Percentiles rank a stretch among this genome's conserved stretches.
phyloP scores from a whole-genome alignment of 2,113 vertebrate species.

The Sula dactylatra region DNA sequence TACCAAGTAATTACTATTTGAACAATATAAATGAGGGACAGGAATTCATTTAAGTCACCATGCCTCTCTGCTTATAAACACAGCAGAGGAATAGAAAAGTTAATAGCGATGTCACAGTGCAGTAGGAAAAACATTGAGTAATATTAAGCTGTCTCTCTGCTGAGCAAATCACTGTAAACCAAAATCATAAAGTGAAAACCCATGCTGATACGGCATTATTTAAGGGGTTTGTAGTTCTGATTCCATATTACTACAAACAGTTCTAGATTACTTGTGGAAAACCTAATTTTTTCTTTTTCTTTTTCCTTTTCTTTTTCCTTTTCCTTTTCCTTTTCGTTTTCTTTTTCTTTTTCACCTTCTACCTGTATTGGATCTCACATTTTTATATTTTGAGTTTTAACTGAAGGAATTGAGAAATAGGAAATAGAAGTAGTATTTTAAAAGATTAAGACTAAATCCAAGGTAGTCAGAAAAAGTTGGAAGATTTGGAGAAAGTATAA shows the following conservation, averaged over 20 bases:
- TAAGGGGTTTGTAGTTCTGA: not conserved
- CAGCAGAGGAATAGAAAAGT: not conserved
- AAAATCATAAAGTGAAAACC: not conserved
- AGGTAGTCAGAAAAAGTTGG: not conserved
- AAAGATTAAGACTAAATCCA: not conserved
- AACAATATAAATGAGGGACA: not conserved
- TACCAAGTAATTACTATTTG: not conserved
- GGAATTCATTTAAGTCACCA: not conserved
- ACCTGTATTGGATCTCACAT: not conserved
- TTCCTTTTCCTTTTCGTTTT: too few relatives aligned
- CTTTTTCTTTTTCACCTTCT: not conserved
- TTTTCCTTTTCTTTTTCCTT: too few relatives aligned
- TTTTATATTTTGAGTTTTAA: not conserved
- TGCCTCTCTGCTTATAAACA: not conserved
- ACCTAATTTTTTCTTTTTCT: rapidly evolving
- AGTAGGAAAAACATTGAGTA: not conserved
- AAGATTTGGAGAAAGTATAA: not conserved
- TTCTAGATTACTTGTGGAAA: not conserved
- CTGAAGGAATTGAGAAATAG: not conserved
- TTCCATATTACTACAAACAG: not conserved
- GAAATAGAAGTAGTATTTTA: not conserved
- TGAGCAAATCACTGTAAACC: not conserved
- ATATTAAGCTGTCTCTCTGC: not conserved
- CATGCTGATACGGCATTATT: not conserved
- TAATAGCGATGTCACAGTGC: not conserved